Evolutionary conservation across 1,140 invertebrate genomes (phyloP), one percentile per base, ranked within the genome.

Genomic region (Pristionchus pacificus): DNA sequence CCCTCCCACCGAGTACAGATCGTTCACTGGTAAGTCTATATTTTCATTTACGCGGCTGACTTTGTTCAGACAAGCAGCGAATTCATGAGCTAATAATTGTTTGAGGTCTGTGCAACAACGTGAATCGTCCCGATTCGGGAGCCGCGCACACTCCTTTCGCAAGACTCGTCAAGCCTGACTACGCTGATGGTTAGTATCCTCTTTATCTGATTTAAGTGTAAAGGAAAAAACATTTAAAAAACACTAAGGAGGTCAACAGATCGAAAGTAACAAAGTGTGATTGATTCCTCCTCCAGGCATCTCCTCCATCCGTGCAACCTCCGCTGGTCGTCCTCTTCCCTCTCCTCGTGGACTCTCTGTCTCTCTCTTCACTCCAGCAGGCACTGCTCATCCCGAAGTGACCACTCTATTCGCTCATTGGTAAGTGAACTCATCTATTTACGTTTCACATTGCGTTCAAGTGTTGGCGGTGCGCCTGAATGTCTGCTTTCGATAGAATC

Each of bases 31-130:
- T 0, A 49, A n/a, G n/a, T n/a, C n/a, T n/a, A n/a, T n/a, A n/a
- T n/a, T n/a, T n/a, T n/a, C n/a, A n/a, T n/a, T n/a, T n/a, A n/a
- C n/a, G n/a, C n/a, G n/a, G n/a, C n/a, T n/a, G n/a, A n/a, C n/a
- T n/a, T n/a, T n/a, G n/a, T n/a, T n/a, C n/a, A n/a, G n/a, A n/a
- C n/a, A n/a, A n/a, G n/a, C n/a, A n/a, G n/a, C n/a, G n/a, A n/a
- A n/a, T n/a, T n/a, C n/a, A n/a, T n/a, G n/a, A n/a, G n/a, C n/a
- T n/a, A n/a, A n/a, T n/a, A n/a, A n/a, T n/a, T n/a, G n/a, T n/a
- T n/a, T n/a, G n/a, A n/a, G n/a, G n/a, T n/a, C 90, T 91, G 79
- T 97, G 94, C 84, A 97, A 97, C 85, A 97, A 97, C 84, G 89
- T 95, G 0, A 87, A 91, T 57, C 90, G 94, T 84, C 89, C 92